Base-by-base conservation (phyloP, 2,113 vertebrate species). In the Petaurus breviceps region DNA sequence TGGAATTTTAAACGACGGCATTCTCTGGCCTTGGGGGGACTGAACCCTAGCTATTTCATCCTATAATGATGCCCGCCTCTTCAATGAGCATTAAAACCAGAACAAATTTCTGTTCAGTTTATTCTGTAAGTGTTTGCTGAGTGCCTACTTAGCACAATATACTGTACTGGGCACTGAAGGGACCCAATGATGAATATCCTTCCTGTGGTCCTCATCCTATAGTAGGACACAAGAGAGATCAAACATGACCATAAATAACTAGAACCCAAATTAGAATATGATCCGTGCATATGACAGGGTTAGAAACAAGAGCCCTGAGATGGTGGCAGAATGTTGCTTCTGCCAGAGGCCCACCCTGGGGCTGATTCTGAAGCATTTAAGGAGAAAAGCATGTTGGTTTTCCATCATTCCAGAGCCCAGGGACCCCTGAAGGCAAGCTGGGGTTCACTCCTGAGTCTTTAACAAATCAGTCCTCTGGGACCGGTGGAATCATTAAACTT, bases 391-490 rank as follows among this genome's bases (percentile, higher is more conserved):
- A 31, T 77, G 47, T 16, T 4, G 24, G 9, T n/a, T 43, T 25
- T 16, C 91, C 24, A 2, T 47, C 9, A 2, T 1, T 0, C 47
- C 0, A 0, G 10, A 9, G 47, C 26, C 91, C 90, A 95, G 47
- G 51, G 68, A 51, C 61, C 8, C 16, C 52, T 25, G 19, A 51
- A 54, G 68, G 37, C 96, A 91, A 94, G 52, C 26, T n/a, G 57
- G 3, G 0, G 0, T 3, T 91, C 9, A 2, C 8, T 55, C 43
- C 11, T 11, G 50, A 91, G 51, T 28, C 47, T 12, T 5, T 55
- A 14, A 31, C 11, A 90, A 92, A n/a, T 43, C 51, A 31, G 16
- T 26, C 3, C 57, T 54, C 24, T 7, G 68, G 90, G 46, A 28
- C 16, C 19, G 19, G 16, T 6, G 7, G 68, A 84, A 84, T 43